phyloP scores from a whole-genome alignment of 2,113 vertebrate genomes.

The Catharus fuscescens region DNA sequence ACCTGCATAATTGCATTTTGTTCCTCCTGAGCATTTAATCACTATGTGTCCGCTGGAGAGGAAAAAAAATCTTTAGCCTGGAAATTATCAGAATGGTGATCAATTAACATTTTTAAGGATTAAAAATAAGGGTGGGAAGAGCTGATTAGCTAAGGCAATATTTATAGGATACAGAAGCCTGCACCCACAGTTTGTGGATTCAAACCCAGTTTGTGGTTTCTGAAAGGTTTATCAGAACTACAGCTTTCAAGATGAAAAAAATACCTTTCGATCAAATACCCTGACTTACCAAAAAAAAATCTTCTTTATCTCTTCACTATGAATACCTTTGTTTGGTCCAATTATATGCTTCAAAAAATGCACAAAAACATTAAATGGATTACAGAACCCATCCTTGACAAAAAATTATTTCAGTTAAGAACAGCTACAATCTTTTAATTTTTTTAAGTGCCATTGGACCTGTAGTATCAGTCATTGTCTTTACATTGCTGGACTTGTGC shows the following conservation, averaged over 20 bases:
- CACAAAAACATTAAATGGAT: not conserved
- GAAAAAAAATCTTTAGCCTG: not conserved
- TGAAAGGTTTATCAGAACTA: not conserved
- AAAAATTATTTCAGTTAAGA: not conserved
- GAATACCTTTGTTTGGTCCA: not conserved
- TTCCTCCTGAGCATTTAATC: conserved; percentile 39
- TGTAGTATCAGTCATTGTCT: not conserved
- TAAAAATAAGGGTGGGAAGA: not conserved
- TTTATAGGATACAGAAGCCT: not conserved
- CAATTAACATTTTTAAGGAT: not conserved
- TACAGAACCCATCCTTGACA: not conserved
- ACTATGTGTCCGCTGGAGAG: not conserved
- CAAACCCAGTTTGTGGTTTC: not conserved
- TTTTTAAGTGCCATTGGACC: not conserved
- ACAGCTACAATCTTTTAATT: not conserved
- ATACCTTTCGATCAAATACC: not conserved
- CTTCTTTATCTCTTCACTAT: not conserved
- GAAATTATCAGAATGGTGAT: conserved; percentile 19
- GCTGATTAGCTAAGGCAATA: not conserved
- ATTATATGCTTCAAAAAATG: not conserved
- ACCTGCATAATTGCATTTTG: conserved; percentile 28
- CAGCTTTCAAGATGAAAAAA: not conserved
- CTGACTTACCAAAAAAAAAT: not conserved
- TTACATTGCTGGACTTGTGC: not conserved
- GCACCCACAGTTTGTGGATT: not conserved